Evolutionary conservation across 2,888 invertebrate species (phyloP).

Genomic region (Campoplex capitator): DNA sequence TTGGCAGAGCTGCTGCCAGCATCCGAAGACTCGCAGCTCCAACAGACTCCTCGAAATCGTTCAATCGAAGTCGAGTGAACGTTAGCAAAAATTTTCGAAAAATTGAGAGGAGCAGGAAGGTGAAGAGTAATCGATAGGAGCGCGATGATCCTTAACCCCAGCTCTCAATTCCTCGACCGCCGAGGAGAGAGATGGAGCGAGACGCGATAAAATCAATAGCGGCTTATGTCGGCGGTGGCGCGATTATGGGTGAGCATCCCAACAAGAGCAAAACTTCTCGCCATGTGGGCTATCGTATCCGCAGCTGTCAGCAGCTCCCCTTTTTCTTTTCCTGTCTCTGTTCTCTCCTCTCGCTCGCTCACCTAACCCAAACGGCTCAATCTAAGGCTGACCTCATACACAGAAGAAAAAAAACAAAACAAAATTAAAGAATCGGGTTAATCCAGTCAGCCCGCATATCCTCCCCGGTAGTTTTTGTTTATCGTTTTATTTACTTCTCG

Average conservation of each 20-base stretch:
- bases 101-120: not conserved
- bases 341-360: constrained; percentile 12
- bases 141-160: constrained; percentile 38
- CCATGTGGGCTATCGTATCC: constrained; percentile 81
- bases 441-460: constrained; percentile 48
- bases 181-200: constrained; percentile 39
- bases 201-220: constrained; percentile 80
- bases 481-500: constrained; percentile 30
- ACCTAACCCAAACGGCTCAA: constrained; percentile 44
- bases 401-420: constrained; percentile 38
- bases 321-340: constrained; percentile 13
- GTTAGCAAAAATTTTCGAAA: not conserved
- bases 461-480: constrained; percentile 1
- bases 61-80: not conserved
- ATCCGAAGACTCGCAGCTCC: no score
- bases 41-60: not conserved
- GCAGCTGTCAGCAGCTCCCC: constrained; percentile 78
- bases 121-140: constrained; percentile 22
- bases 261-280: constrained; percentile 76
- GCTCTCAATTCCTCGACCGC: constrained; percentile 67
- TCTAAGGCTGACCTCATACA: constrained; percentile 71
- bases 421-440: constrained; percentile 37
- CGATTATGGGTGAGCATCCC: constrained; percentile 71
- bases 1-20: no score
- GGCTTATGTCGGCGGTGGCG: constrained; percentile 35